Evolutionary conservation across 2,113 vertebrate species (phyloP), one percentile per base, ranked within the genome.

Genomic region (Ariopsis seemanni): DNA sequence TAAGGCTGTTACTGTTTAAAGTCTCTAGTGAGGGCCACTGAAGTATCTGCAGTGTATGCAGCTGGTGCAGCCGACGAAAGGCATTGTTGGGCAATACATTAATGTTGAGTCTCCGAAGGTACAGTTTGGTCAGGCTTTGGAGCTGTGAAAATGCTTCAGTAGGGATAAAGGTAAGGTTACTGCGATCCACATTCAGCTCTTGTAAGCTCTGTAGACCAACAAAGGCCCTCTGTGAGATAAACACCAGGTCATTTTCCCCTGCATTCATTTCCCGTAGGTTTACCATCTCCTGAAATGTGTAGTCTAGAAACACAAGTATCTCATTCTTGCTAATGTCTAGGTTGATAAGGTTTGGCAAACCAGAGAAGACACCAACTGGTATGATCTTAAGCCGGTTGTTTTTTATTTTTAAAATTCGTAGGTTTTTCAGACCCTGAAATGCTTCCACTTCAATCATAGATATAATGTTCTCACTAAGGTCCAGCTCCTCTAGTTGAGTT

Each of bases 301-400:
- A 95, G 63, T 98, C 97, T 75, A 98, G 92, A 85, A 98, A 96
- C 52, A 98, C 95, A 69, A 97, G 95, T 20, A 98, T 96, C 91
- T 97, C 95, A 86, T 98, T 98, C 86, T 96, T 94, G 78, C 97
- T 96, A 69, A 98, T 89, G 87, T 98, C 97, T 34, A 98, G 93
- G 81, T 94, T 87, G 0, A 92, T 95, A 72, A 98, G 95, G 87
- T 90, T 92, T 0, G 95, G 86, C 18, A 97, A 91, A 2, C 96
- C 96, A 0, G 96, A 93, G 83, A 98, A 97, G 60, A 97, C 94
- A 1, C 96, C 96, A 0, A 96, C 95, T 0, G 96, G 95, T 81
- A 98, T 82, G 67, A 98, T 96, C 90, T 97, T 96, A 22, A 98
- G 94, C 0, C 94, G 92, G 89, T 98, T 98, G 74, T 95, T 94